Percentiles rank a stretch among this genome's conserved stretches.
Conservation (phyloP, 2,113 vertebrate genomes). For the Hippocampus abdominalis region DNA sequence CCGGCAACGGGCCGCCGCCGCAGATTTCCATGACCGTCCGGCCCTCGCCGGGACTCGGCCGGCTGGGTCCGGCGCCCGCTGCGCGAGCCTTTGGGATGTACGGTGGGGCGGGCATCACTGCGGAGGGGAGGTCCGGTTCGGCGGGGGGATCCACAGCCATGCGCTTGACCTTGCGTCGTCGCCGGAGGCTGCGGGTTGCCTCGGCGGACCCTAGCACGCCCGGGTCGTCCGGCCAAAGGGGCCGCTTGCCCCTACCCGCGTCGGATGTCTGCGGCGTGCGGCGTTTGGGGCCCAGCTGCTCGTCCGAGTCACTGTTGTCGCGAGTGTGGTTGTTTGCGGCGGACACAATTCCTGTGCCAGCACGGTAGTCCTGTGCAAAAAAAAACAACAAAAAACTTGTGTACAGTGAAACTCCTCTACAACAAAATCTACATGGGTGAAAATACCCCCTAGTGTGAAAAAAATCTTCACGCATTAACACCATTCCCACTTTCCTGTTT, state of each 20-base stretch:
- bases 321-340: conserved; percentile 67
- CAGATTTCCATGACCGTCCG: conserved; percentile 56
- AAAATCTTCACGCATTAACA: too few species aligned
- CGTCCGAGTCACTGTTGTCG: conserved; percentile 93
- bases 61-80: conserved; percentile 61
- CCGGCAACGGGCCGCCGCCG: conserved; percentile 22
- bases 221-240: conserved; percentile 72
- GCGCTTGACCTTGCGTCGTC: conserved; percentile 91
- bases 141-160: conserved; percentile 90
- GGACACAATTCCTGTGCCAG: conserved; percentile 63
- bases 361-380: conserved; percentile 69
- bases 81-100: conserved; percentile 73
- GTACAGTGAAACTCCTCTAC: too few species aligned
- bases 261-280: conserved; percentile 76
- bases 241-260: conserved; percentile 69
- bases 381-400: too few species aligned
- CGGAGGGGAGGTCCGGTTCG: conserved; percentile 65
- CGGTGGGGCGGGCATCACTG: conserved; percentile 71
- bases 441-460: too few species aligned
- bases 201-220: conserved; percentile 76
- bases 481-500: too few species aligned
- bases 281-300: conserved; percentile 83
- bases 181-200: conserved; percentile 82
- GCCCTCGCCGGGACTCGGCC: conserved; percentile 69
- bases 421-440: too few species aligned